These are phyloP conservation scores for Eupithecia subfuscata DNA, from an alignment of 2,888 invertebrate species.

Conservation along the genomic window DNA sequence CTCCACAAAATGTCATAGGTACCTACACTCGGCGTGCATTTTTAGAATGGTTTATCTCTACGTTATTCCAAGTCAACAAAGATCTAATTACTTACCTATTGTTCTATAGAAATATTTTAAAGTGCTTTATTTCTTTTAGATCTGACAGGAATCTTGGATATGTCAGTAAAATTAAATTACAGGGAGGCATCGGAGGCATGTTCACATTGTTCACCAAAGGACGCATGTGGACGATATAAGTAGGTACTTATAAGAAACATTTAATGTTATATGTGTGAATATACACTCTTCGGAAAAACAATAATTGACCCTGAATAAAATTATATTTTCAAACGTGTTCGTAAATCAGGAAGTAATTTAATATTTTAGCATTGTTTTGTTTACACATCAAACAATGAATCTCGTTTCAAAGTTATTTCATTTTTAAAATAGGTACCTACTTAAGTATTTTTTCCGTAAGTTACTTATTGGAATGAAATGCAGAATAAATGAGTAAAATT, in stretches of 20 bases:
- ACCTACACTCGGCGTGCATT: too few species aligned
- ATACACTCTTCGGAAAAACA: neutral
- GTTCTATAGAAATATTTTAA: neutral
- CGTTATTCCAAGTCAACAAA: neutral
- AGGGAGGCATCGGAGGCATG: neutral
- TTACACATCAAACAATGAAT: neutral
- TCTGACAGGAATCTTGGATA: neutral
- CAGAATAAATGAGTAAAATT: neutral
- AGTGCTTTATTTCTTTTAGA: conserved; percentile 1
- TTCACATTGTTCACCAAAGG: neutral
- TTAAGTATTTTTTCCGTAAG: neutral
- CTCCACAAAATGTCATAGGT: too few species aligned
- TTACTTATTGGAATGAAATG: neutral
- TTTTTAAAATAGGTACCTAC: neutral
- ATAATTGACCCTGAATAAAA: neutral
- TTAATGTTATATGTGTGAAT: neutral
- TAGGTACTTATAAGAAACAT: neutral
- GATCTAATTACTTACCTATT: neutral
- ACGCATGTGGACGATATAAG: neutral
- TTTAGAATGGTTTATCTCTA: too few species aligned
- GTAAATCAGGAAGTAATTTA: neutral
- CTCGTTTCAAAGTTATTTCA: neutral
- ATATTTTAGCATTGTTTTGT: conserved; percentile 2
- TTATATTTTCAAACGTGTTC: neutral
- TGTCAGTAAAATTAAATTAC: neutral